Evolutionary conservation across 2,888 invertebrate species (phyloP), one percentile per base, ranked within the genome.

Genomic region (Rhimphoctona megacephalus): DNA sequence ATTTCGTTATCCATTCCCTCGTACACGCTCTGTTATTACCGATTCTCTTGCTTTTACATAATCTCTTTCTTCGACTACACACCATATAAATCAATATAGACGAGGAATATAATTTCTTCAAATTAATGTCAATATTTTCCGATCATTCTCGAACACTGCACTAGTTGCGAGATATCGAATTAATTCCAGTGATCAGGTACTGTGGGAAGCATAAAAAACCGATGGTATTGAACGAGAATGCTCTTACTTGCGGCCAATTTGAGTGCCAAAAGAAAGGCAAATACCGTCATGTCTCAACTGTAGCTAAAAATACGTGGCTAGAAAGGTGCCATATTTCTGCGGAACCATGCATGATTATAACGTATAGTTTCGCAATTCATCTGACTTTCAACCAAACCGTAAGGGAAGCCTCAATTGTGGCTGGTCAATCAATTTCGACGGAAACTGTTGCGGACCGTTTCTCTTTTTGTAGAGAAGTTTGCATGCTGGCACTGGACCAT

Each of bases 391-490:
- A 81, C 33, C 61, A 76, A 57, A 81, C 70, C 1, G 81, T 85
- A 17, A 19, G 69, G 17, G 85, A 85, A 43, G 30, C 52, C 43
- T 69, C 69, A 46, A 81, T 85, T n/a, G 17, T 61, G n/a, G 73
- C 72, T 4, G 52, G 39, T 46, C 66, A 66, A 54, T 3, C 39
- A 22, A 49, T 85, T 11, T 85, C 74, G 36, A 22, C 39, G 2
- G 80, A 73, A 81, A 84, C 84, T n/a, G 76, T 69, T 61, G 57
- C 80, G 22, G 85, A 81, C 25, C 61, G 81, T 36, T 85, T 81
- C 74, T 81, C 81, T 22, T 81, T 74, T 74, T 85, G 85, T 46
- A 36, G 81, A 36, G 85, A 85, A 52, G 81, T 85, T 30, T 85
- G 81, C 22, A 69, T 67, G 69, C 19, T 79, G n/a, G 25, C 72